Evolutionary conservation across 2,888 invertebrate species (phyloP), one percentile per base, ranked within the genome.

Genomic region (Pinctada fucata): DNA sequence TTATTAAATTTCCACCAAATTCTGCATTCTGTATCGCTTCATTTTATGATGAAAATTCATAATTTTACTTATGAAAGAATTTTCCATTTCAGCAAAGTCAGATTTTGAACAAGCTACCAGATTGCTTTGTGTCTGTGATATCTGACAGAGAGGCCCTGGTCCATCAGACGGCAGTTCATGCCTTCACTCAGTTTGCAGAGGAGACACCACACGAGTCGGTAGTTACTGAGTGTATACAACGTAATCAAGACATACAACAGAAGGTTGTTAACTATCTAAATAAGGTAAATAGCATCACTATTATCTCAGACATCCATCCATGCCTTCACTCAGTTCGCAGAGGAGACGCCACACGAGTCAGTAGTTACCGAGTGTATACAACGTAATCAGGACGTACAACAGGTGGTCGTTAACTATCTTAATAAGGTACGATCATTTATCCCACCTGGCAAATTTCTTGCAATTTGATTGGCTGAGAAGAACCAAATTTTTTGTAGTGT

Each of bases 181-280:
- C 88, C 0, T 90, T 90, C 76, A 84, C 88, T 0, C 75, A 84
- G 69, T 90, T 91, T 85, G 90, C 90, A 2, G 88, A 89, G 77
- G 82, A 85, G 51, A 90, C 90, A 0, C 75, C 83, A 2, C 86
- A 89, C 76, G 89, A 89, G 75, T 79, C 84, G 2, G 69, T 88
- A 0, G 88, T 91, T 4, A 88, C 90, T 3, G 86, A 88, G 8
- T 89, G 88, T 80, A 79, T 91, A 4, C 84, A 83, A 13, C 74
- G 82, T 13, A 79, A 84, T 48, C 79, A 80, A 45, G 50, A 64
- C 2, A 80, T 90, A 6, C 86, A 88, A 74, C 84, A 86, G 45
- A 79, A 66, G 72, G 84, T 89, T n/a, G 85, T 88, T 3, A 80
- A 82, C 4, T 89, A 83, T 73, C 81, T 89, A 4, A 88, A 87